Evolutionary conservation across 2,888 invertebrate species (phyloP), one percentile per base, ranked within the genome.

Genomic region (Aelia acuminata): DNA sequence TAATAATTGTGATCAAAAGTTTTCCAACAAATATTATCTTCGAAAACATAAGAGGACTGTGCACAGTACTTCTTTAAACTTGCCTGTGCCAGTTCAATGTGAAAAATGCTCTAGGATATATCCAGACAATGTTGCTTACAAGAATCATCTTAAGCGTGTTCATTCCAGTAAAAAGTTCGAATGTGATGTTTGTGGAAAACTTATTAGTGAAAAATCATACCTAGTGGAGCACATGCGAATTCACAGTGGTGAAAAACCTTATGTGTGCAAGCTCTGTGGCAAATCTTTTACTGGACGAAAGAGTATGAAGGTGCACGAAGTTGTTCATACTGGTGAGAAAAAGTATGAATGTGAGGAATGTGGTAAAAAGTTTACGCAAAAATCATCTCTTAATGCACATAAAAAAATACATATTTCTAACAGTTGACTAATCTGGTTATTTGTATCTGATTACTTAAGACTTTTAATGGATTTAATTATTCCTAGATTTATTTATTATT

Each of bases 141-240:
- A 91, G 84, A 90, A 92, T 70, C 93, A 93, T 89, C 90, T 92
- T 88, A 91, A 92, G 43, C 35, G 88, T 35, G 84, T 93, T 49
- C 91, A 91, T 57, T 89, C 90, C 4, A 91, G 90, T 18, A 90
- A 90, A 50, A 91, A 90, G 87, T 91, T 90, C 85, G 89, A 90
- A 89, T 93, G 93, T 89, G 53, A 91, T 18, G 90, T 92, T n/a
- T 93, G 92, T 88, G 91, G 91, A 13, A 92, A 92, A 85, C 92
- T 92, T 0, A 92, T 92, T 87, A 91, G 92, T 39, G 89, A 91
- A 18, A 91, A 91, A 48, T 91, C 91, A 31, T 93, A 91, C 90
- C 93, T 94, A 89, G 92, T 93, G 90, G 94, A 94, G 88, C 94
- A 94, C 92, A 93, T 94, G 91, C 94, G 94, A 91, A 94, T 93